Percentiles rank a stretch among this genome's conserved stretches.
phyloP scores from a whole-genome alignment of 2,113 vertebrate species.

The Rhinopomastus cyanomelas region DNA sequence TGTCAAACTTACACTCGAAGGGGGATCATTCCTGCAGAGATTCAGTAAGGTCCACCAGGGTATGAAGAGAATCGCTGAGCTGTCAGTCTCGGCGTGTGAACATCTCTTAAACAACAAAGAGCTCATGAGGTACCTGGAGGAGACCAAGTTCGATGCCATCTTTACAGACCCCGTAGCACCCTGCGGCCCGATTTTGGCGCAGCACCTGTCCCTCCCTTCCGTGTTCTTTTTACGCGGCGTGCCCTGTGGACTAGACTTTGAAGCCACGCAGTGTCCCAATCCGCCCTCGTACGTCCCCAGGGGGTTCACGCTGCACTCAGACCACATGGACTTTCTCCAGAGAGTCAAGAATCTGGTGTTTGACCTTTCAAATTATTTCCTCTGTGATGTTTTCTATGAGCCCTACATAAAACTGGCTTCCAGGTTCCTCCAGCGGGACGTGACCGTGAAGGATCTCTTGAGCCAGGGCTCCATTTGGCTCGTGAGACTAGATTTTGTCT shows the following conservation, averaged over 20 bases:
- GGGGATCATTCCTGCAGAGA: constrained; percentile 55
- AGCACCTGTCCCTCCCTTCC: constrained; percentile 75
- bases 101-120: constrained; percentile 74
- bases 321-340: constrained; percentile 82
- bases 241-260: constrained; percentile 77
- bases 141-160: constrained; percentile 73
- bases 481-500: constrained; percentile 77
- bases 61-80: neutral
- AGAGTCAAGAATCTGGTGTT: constrained; percentile 76
- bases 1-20: neutral
- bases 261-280: constrained; percentile 77
- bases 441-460: constrained; percentile 75
- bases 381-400: constrained; percentile 71
- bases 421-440: constrained; percentile 61
- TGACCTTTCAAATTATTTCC: neutral
- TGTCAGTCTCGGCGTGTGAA: neutral
- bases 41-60: neutral
- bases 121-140: constrained; percentile 73
- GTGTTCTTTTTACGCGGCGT: constrained; percentile 77
- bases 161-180: constrained; percentile 85
- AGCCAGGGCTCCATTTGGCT: constrained; percentile 82
- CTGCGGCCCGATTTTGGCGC: constrained; percentile 81
- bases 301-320: neutral
- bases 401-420: constrained; percentile 73
- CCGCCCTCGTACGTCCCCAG: constrained; percentile 81